Conservation (phyloP, 1,140 invertebrate genomes). For the Melanaphis sacchari region DNA sequence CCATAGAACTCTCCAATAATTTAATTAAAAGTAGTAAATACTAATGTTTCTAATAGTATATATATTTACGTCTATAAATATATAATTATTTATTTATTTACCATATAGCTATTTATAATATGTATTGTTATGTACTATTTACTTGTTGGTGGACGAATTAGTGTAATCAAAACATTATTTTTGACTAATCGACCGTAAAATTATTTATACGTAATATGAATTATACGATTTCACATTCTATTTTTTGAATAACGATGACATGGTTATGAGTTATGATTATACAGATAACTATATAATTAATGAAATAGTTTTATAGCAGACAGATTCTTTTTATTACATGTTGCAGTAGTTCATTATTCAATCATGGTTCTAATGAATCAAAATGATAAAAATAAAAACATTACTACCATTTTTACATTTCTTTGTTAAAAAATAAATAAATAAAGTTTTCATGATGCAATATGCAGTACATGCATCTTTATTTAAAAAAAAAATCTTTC, state of each 20-base stretch:
- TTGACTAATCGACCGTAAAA: background rate
- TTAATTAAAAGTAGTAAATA: background rate
- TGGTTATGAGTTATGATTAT: background rate
- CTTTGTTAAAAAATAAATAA: background rate
- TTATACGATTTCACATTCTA: background rate
- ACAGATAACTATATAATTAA: background rate
- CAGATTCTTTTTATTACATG: background rate
- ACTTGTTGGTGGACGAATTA: background rate
- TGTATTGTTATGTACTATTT: background rate
- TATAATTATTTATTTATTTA: background rate
- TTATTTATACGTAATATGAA: background rate
- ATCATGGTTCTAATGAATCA: background rate
- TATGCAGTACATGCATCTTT: conserved; percentile 1
- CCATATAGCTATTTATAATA: background rate
- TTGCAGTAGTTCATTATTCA: background rate
- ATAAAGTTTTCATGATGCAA: conserved; percentile 4
- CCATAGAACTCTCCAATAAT: background rate
- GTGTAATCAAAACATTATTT: background rate
- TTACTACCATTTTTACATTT: background rate
- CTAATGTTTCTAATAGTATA: background rate
- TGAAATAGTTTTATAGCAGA: background rate
- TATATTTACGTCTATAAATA: background rate
- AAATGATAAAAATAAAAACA: background rate
- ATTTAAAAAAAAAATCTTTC: background rate
- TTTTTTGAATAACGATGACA: background rate